phyloP scores from a whole-genome alignment of 2,113 vertebrate species.

The Poecilia latipinna region DNA sequence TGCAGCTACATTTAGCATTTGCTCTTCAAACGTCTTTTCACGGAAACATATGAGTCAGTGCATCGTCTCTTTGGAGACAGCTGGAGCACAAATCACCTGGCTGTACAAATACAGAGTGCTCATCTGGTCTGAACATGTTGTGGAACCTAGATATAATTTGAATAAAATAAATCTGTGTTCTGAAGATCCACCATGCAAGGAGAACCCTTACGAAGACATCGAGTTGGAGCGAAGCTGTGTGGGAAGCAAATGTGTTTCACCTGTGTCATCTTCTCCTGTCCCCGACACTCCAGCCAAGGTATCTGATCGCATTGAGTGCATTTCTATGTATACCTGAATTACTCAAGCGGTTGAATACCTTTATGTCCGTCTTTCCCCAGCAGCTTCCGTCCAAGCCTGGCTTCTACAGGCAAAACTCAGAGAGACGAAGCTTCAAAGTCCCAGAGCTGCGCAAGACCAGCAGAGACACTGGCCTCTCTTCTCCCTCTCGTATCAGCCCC shows the following conservation, averaged over 20 bases:
- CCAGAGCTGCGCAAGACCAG: slow-evolving; percentile 89
- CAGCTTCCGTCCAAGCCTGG: slow-evolving; percentile 85
- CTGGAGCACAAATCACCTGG: slow-evolving; percentile 58
- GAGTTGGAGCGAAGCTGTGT: slow-evolving; percentile 90
- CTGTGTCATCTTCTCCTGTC: slow-evolving; percentile 84
- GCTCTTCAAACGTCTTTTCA: slow-evolving; percentile 40
- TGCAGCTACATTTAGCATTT: slow-evolving; percentile 38
- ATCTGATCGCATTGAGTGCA: slow-evolving; percentile 8
- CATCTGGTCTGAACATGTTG: slow-evolving; percentile 17
- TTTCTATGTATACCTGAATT: neutral
- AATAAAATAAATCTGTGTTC: slow-evolving; percentile 10
- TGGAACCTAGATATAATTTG: neutral
- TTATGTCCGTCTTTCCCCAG: neutral
- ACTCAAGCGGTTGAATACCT: neutral
- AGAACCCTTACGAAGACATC: slow-evolving; percentile 97
- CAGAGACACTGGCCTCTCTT: slow-evolving; percentile 84
- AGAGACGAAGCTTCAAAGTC: slow-evolving; percentile 92
- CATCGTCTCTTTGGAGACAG: slow-evolving; percentile 48
- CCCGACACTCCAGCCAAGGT: slow-evolving; percentile 91
- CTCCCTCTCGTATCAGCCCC: slow-evolving; percentile 90
- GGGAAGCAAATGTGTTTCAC: slow-evolving; percentile 88
- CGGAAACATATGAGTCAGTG: slow-evolving; percentile 46
- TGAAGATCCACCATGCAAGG: slow-evolving; percentile 92
- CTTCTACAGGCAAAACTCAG: slow-evolving; percentile 93
- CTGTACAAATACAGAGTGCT: slow-evolving; percentile 48